Base-by-base conservation (phyloP, 2,113 vertebrate species). In the Mirounga angustirostris region DNA sequence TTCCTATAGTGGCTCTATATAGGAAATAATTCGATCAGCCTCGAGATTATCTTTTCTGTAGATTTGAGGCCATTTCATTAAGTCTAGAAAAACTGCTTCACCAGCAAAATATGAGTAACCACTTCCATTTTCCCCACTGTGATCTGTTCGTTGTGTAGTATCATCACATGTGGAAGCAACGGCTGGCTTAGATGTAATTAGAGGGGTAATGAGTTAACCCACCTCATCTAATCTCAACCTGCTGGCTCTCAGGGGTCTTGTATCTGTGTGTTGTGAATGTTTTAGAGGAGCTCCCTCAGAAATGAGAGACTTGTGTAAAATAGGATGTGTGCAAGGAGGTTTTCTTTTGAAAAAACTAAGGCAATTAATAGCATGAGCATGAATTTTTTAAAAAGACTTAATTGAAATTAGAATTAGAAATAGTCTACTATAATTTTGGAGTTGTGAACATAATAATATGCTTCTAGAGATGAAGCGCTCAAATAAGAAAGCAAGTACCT, bases 81-180 rank as follows among this genome's bases (percentile, higher is more conserved):
- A 84, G 15, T 93, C 28, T 15, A 94, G 58, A 59, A 97, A 95
- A 95, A 80, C 65, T 71, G 15, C 33, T 19, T 89, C 74, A 40
- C n/a, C 28, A 92, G 88, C 21, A 78, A 90, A 95, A 89, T 91
- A 78, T 96, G 52, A 88, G 46, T 58, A 93, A 91, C 12, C 33
- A 81, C 40, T 91, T 91, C 22, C 22, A 80, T 94, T 91, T 69
- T 59, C 3, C n/a, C 33, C 59, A n/a, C 21, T 74, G 9, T 74
- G 92, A 73, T 80, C 85, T 95, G 40, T 89, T 92, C 36, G 14
- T 89, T 89, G 2, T 74, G 26, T 61, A 22, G 30, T 69, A 54
- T 73, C 33, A 67, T 67, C 33, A 67, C 78, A 87, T 54, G n/a
- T 73, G 12, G 59, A 87, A 81, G 65, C 80, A 43, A 13, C 2